phyloP scores from a whole-genome alignment of 2,797 vertebrate species.

The Etheostoma perlongum region DNA sequence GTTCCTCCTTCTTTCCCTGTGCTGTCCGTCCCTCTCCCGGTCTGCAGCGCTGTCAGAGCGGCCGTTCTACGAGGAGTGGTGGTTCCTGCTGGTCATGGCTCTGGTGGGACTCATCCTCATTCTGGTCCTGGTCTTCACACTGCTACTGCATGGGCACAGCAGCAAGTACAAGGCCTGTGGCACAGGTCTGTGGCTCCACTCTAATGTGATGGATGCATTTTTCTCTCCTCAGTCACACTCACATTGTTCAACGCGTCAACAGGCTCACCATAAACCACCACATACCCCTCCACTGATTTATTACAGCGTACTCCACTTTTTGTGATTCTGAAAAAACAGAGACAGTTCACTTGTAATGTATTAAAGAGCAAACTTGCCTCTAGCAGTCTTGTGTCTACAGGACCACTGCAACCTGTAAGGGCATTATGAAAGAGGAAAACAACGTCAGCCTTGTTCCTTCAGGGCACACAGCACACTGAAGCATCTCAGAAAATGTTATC shows the following conservation, averaged over 20 bases:
- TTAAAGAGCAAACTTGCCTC: slow-evolving; percentile 30
- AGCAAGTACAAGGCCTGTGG: slow-evolving; percentile 91
- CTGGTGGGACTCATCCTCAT: slow-evolving; percentile 92
- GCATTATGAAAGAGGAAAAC: slow-evolving; percentile 19
- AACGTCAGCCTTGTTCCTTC: slow-evolving; percentile 35
- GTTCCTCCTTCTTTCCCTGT: not conserved
- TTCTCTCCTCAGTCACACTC: not conserved
- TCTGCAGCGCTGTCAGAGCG: slow-evolving; percentile 88
- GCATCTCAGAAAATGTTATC: not conserved
- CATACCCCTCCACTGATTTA: not conserved
- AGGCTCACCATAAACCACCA: not conserved
- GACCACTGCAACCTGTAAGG: slow-evolving; percentile 4
- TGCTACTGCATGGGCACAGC: slow-evolving; percentile 92
- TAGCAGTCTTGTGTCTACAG: slow-evolving; percentile 24
- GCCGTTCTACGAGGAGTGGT: slow-evolving; percentile 97
- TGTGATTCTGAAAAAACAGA: slow-evolving; percentile 21
- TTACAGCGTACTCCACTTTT: not conserved
- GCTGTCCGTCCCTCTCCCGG: not conserved
- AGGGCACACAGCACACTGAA: slow-evolving; percentile 20
- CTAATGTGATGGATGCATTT: not conserved
- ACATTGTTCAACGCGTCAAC: not conserved
- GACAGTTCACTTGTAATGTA: slow-evolving; percentile 7
- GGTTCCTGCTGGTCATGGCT: slow-evolving; percentile 94
- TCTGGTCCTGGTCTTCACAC: slow-evolving; percentile 89
- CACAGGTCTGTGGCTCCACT: slow-evolving; percentile 74